Evolutionary conservation across 2,888 invertebrate species (phyloP).

Genomic region (Gryllus longicercus): DNA sequence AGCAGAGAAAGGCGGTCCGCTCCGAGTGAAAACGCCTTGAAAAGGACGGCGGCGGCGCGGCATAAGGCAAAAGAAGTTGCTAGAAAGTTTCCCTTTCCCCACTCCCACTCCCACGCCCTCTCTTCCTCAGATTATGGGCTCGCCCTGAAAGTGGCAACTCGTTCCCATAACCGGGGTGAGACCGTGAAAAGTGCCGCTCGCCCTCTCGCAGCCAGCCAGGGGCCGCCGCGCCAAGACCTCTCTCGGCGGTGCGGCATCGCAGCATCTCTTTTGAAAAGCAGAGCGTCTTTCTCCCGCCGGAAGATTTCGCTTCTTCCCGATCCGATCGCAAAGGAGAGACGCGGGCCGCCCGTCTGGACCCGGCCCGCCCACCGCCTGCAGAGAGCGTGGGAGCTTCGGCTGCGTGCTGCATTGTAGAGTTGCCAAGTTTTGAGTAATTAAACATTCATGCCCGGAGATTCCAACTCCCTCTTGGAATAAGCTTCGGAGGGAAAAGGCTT

Average conservation of each 20-base stretch:
- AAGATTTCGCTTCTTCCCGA: background rate
- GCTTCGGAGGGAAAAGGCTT: background rate
- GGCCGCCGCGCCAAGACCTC: no score
- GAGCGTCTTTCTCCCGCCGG: background rate
- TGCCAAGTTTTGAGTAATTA: slow-evolving; percentile 17
- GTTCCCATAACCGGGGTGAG: background rate
- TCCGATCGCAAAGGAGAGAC: background rate
- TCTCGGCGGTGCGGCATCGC: no score
- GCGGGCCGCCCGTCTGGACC: background rate
- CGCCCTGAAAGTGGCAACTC: background rate
- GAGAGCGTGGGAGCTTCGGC: background rate
- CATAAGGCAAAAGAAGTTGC: slow-evolving; percentile 9
- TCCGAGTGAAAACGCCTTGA: background rate
- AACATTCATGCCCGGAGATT: slow-evolving; percentile 9
- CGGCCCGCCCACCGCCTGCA: background rate
- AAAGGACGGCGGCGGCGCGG: background rate
- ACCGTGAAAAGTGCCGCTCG: no score
- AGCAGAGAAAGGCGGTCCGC: background rate
- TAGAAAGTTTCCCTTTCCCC: background rate
- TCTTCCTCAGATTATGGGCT: background rate
- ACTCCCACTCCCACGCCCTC: background rate
- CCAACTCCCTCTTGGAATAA: background rate
- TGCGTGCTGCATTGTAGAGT: slow-evolving; percentile 8
- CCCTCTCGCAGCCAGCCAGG: no score
- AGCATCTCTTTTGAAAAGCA: no score